Conservation (phyloP, 2,113 vertebrate species). For the Bothrops jararaca region DNA sequence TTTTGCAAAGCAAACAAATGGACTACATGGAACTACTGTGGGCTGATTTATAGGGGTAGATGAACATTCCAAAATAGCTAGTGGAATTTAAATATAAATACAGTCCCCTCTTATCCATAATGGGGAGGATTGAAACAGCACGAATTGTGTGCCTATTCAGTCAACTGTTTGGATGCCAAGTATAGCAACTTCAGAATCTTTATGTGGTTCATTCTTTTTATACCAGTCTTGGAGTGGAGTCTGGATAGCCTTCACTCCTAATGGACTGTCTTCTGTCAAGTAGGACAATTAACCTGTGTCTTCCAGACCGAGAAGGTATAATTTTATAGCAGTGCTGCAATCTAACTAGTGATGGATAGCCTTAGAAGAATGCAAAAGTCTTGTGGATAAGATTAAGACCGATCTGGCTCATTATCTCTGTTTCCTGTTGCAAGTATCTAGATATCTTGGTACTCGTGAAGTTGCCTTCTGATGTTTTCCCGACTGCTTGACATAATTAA, state of each 20-base stretch:
- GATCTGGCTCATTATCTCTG: background rate
- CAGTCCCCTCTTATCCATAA: background rate
- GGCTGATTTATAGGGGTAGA: background rate
- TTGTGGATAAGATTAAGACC: background rate
- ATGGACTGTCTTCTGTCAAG: too few relatives aligned
- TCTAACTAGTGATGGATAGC: background rate
- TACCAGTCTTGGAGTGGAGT: background rate
- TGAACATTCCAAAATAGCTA: background rate
- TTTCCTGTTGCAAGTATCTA: too few relatives aligned
- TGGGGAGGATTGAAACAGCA: background rate
- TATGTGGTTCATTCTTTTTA: background rate
- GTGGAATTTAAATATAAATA: background rate
- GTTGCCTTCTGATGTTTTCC: background rate
- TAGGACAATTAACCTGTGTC: too few relatives aligned
- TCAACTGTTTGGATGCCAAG: background rate
- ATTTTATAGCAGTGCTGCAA: background rate
- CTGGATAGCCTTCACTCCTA: background rate
- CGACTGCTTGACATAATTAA: background rate
- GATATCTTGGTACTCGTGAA: background rate
- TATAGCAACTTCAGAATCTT: background rate
- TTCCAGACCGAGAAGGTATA: background rate
- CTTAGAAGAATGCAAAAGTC: background rate
- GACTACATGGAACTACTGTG: background rate
- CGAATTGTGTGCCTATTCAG: background rate
- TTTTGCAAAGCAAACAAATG: background rate